phyloP scores from a whole-genome alignment of 2,113 vertebrate genomes.

The Bungarus multicinctus region DNA sequence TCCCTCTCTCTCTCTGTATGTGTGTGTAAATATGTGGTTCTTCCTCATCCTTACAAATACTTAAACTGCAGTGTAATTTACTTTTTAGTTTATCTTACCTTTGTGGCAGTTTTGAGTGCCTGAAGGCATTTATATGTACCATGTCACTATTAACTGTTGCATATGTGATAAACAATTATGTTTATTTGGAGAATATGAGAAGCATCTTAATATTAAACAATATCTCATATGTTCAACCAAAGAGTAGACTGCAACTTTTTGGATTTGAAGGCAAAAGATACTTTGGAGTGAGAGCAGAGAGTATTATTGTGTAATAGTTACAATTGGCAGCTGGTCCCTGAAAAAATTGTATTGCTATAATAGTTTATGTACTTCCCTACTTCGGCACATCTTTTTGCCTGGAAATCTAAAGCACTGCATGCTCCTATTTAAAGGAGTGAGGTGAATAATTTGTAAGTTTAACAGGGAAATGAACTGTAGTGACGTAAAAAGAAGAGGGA shows the following conservation, averaged over 20 bases:
- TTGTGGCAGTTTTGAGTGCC: background rate
- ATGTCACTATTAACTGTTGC: background rate
- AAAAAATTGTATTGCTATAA: background rate
- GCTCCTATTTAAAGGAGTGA: background rate
- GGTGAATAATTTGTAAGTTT: background rate
- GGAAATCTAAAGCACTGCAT: background rate
- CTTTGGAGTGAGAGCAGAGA: background rate
- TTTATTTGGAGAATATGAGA: background rate
- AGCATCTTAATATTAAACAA: background rate
- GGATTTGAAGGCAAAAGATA: background rate
- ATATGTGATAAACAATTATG: background rate
- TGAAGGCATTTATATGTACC: background rate
- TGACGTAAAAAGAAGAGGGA: background rate
- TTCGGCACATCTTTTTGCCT: background rate
- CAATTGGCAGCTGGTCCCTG: background rate
- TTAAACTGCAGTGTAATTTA: background rate
- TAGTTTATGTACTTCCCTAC: background rate
- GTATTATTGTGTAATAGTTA: background rate
- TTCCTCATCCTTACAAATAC: background rate
- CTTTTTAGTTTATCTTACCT: background rate
- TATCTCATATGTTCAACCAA: background rate
- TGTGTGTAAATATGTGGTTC: background rate
- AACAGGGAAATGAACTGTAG: background rate
- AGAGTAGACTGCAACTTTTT: background rate
- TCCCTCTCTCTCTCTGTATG: no score